A percentile compares a stretch with the other conserved stretches of the same genome.
phyloP scores from a whole-genome alignment of 2,113 vertebrate species.

The Pelmatolapia mariae region DNA sequence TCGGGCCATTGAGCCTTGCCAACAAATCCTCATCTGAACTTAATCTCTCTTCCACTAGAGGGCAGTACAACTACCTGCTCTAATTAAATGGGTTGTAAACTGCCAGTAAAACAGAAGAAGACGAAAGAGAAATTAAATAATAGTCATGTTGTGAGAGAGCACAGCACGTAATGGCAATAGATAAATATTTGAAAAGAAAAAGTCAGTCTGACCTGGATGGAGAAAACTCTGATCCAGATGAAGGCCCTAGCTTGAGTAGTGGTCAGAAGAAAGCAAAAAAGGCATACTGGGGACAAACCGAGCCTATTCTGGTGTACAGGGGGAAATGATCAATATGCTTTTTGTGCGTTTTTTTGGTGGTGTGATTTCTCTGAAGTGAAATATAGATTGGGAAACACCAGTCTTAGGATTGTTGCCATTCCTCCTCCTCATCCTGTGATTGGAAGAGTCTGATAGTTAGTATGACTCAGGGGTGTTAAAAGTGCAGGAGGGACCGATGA shows the following conservation, averaged over 20 bases:
- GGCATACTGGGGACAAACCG: neutral
- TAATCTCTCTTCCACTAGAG: neutral
- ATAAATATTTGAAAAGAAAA: fast-evolving
- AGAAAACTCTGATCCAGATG: fast-evolving
- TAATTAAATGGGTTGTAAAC: neutral
- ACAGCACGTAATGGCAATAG: neutral
- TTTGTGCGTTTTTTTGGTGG: neutral
- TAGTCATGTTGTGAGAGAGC: fast-evolving
- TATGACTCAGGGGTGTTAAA: neutral
- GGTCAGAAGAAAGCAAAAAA: neutral
- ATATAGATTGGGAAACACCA: neutral
- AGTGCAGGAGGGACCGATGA: neutral
- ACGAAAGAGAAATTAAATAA: fast-evolving
- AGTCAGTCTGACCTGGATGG: neutral
- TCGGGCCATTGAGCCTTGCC: neutral
- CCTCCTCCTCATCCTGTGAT: neutral
- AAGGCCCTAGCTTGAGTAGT: fast-evolving
- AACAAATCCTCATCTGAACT: neutral
- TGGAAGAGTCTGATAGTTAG: neutral
- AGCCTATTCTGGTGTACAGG: neutral
- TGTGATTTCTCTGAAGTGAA: neutral
- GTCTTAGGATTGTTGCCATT: neutral
- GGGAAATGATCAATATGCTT: fast-evolving
- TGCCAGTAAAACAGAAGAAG: neutral
- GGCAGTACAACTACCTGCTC: neutral